A percentile compares a stretch with the other conserved stretches of the same genome.
Evolutionary conservation across 2,797 vertebrate species (phyloP).

Genomic region (Oreortyx pictus): DNA sequence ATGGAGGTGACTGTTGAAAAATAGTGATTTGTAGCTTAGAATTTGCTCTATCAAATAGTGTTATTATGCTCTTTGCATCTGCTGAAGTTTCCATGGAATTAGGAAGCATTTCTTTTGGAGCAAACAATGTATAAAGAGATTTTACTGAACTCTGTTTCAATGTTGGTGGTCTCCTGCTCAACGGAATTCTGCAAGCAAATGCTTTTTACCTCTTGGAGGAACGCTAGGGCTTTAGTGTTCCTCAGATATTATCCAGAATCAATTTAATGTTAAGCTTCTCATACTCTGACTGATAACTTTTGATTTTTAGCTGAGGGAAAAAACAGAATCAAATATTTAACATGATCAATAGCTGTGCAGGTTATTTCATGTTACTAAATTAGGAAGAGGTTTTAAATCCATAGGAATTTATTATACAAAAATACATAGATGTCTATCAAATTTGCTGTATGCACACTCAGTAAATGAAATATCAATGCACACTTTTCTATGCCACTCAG

Average conservation of each 20-base stretch:
- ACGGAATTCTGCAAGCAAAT: neutral
- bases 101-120: too few relatives aligned
- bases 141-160: neutral
- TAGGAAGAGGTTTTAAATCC: neutral
- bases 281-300: neutral
- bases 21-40: too few relatives aligned
- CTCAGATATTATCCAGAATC: neutral
- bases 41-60: too few relatives aligned
- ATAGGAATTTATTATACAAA: neutral
- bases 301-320: neutral
- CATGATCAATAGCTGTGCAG: neutral
- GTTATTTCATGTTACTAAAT: neutral
- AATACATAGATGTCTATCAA: neutral
- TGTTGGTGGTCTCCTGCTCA: neutral
- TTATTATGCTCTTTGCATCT: too few relatives aligned
- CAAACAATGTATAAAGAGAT: neutral
- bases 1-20: too few relatives aligned
- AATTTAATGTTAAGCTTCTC: constrained; percentile 39
- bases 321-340: neutral
- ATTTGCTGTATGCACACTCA: neutral
- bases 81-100: too few relatives aligned
- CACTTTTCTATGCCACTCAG: neutral
- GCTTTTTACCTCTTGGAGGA: neutral
- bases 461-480: neutral
- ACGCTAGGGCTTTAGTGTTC: constrained; percentile 37